Evolutionary conservation across 2,888 invertebrate species (phyloP).

Genomic region (Apodemia duryi): DNA sequence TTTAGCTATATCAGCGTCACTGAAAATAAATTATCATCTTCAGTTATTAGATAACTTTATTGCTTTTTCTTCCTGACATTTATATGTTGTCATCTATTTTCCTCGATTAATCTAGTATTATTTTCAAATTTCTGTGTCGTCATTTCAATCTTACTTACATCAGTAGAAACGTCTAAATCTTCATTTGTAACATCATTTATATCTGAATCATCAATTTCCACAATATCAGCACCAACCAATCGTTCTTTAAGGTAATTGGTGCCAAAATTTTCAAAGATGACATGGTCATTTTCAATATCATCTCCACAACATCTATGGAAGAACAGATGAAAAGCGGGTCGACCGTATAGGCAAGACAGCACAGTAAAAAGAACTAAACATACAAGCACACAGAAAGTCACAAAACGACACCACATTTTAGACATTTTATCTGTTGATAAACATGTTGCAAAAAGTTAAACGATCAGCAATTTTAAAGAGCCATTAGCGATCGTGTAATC

Average conservation of each 20-base stretch:
- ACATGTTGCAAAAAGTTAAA: background rate
- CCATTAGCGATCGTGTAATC: background rate
- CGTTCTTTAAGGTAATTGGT: constrained; percentile 59
- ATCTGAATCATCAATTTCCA: constrained; percentile 33
- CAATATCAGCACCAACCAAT: constrained; percentile 44
- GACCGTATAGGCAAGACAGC: constrained; percentile 53
- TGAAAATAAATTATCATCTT: no score
- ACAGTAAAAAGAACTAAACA: constrained; percentile 56
- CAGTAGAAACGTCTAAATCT: background rate
- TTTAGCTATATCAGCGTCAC: no score
- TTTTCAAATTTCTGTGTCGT: constrained; percentile 17
- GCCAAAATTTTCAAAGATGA: constrained; percentile 56
- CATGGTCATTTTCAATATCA: constrained; percentile 62
- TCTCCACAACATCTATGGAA: constrained; percentile 60
- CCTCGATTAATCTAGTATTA: no score
- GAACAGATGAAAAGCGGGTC: constrained; percentile 56
- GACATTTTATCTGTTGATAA: background rate
- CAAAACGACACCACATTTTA: constrained; percentile 40
- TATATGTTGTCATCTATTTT: no score
- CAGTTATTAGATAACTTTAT: no score
- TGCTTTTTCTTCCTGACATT: no score
- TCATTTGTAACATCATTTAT: background rate
- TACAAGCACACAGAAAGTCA: constrained; percentile 60
- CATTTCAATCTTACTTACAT: background rate
- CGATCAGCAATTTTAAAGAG: background rate